Conservation (phyloP, 2,113 vertebrate genomes). For the Spea bombifrons region DNA sequence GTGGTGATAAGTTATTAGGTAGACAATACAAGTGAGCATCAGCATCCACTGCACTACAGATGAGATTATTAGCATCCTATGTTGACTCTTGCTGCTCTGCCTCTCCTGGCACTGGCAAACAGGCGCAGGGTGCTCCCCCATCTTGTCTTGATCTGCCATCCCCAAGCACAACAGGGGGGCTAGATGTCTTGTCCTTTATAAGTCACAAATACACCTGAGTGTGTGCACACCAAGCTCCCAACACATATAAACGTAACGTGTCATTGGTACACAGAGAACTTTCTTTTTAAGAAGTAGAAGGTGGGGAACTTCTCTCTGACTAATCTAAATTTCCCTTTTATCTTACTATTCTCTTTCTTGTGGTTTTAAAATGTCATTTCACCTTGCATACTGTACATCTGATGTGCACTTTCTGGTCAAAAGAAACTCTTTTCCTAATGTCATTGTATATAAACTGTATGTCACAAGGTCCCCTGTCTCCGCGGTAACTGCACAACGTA, state of each 20-base stretch:
- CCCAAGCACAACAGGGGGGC: not conserved
- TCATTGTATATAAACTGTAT: too few species aligned
- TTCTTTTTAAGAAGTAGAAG: conserved; percentile 36
- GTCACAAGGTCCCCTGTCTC: too few species aligned
- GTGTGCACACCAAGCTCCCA: not conserved
- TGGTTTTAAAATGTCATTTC: conserved; percentile 47
- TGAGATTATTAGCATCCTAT: conserved; percentile 23
- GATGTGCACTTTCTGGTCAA: not conserved
- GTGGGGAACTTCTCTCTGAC: conserved; percentile 47
- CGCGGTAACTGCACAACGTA: too few species aligned
- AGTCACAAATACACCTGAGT: not conserved
- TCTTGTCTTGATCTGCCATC: not conserved
- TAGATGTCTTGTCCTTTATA: not conserved
- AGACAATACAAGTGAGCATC: conserved; percentile 21
- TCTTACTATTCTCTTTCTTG: conserved; percentile 38
- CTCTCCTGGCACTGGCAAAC: not conserved
- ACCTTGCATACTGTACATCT: conserved; percentile 9
- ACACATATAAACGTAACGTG: not conserved
- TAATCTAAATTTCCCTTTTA: conserved; percentile 49
- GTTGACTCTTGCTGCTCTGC: not conserved
- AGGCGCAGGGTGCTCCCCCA: not conserved
- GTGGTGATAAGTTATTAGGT: not conserved
- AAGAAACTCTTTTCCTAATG: too few species aligned
- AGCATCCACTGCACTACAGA: conserved; percentile 34
- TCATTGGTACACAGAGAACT: conserved; percentile 20